Base-by-base conservation (phyloP, 2,113 vertebrate species). In the Cebidichthys violaceus region DNA sequence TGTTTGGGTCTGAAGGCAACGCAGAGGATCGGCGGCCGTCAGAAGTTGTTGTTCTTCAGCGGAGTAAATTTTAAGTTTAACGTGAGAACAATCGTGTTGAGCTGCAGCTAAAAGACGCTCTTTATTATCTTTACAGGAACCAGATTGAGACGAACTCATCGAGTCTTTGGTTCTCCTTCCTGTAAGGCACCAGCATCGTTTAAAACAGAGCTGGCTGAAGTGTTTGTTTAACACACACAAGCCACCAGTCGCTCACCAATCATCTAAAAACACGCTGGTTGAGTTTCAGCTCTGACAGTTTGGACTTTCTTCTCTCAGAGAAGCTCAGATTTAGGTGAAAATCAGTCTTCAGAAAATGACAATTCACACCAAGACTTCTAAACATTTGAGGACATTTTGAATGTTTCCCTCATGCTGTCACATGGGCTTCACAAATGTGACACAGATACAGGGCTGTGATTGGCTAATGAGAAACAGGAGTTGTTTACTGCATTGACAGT, bases 391-490 rank as follows among this genome's bases (percentile, higher is more conserved):
- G 29, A 72, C 29, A 29, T 47, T 73, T 10, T 29, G 45, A 55
- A 43, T 31, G 37, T 64, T 35, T 84, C 22, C n/a, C 39, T 67
- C 33, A 41, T 39, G 29, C 27, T 18, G 39, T 57, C 68, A 8
- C 15, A 70, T n/a, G 15, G 62, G 66, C 41, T 43, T 43, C 37
- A 35, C 7, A 7, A 24, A 0, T 37, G 78, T 67, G 73, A 83
- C 69, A 50, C 2, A 27, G 10, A 74, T 11, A 24, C 54, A 41
- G 67, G 39, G 41, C 31, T 22, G 64, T 47, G 75, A 82, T 13
- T 52, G 77, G 79, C 68, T 75, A 31, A 31, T 83, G 64, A 75
- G 62, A 57, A 27, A 15, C 10, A 3, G 50, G 14, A 82, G 70
- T 39, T 1, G 20, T 43, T 55, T 31, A 54, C 57, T 50, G 67